Base-by-base conservation (phyloP, 2,797 vertebrate genomes). In the Pachyuromys duprasi region DNA sequence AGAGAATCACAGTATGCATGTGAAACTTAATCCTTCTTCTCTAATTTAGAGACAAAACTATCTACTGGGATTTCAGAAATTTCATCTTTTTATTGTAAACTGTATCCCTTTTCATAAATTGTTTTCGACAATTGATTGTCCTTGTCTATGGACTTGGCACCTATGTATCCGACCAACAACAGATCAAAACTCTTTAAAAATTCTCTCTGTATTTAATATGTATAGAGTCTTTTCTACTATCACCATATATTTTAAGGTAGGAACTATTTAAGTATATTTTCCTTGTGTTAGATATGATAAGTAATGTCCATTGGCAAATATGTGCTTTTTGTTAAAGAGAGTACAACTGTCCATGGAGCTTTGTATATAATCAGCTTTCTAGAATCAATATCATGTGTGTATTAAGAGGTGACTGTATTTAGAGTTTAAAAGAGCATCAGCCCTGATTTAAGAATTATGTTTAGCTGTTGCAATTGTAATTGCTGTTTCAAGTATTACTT, bases 51-150 rank as follows among this genome's bases (percentile, higher is more conserved):
- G 20, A 55, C 57, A 75, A 39, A 86, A 81, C 31, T 57, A 79
- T 1, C 12, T 55, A 33, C 17, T 63, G 55, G 79, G 28, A 12
- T 22, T 88, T 86, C 3, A 18, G 33, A 4, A 74, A 20, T 24
- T 9, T 92, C 9, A 74, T 5, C 80, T 95, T 93, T 88, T 39
- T 81, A 36, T 49, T 81, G 4, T n/a, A 72, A 92, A 86, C n/a
- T n/a, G n/a, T 84, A 90, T 93, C 13, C 9, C 83, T 17, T 86
- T 93, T 72, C 9, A 31, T 84, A 42, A 0, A 0, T 67, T 94
- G 8, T 70, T 94, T 76, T 72, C 14, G 53, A 8, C 24, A 55
- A 3, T 26, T 81, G 5, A 26, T 5, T n/a, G 33, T 62, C 18
- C 0, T 6, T 74, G 4, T 74, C 17, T 31, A 14, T 18, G 18